Conservation (phyloP, 1,140 invertebrate genomes). For the Trypoxylus dichotomus region DNA sequence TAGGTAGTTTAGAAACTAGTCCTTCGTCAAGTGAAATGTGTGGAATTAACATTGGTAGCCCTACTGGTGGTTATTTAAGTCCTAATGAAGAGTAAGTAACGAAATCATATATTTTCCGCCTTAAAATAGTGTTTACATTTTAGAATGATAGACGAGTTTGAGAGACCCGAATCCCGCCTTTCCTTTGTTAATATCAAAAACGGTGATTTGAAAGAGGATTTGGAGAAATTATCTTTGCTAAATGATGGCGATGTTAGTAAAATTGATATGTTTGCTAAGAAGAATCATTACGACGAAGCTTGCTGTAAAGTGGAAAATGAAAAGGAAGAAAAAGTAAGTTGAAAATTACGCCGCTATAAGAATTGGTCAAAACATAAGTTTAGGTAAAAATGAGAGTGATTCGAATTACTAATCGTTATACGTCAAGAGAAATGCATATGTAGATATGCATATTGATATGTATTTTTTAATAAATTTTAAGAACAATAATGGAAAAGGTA, state of each 20-base stretch:
- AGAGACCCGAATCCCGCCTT: slow-evolving; percentile 57
- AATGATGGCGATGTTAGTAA: slow-evolving; percentile 46
- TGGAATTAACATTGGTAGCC: slow-evolving; percentile 58
- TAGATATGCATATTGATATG: no score
- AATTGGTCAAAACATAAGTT: background rate
- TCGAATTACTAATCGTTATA: no score
- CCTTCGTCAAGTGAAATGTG: slow-evolving; percentile 60
- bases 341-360: background rate
- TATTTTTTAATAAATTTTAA: no score
- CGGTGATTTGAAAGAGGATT: slow-evolving; percentile 46
- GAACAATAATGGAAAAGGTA: no score
- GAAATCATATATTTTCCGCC: background rate
- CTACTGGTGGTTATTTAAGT: slow-evolving; percentile 41
- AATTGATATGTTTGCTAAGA: slow-evolving; percentile 40
- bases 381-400: no score
- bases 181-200: slow-evolving; percentile 53
- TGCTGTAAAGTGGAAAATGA: slow-evolving; percentile 39
- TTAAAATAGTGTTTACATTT: background rate
- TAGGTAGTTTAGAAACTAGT: slow-evolving; percentile 49
- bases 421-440: no score
- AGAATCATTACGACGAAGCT: slow-evolving; percentile 45
- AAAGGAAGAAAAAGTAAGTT: slow-evolving; percentile 42
- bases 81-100: slow-evolving; percentile 33
- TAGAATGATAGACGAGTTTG: slow-evolving; percentile 50
- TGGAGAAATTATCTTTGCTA: slow-evolving; percentile 49